A percentile compares a stretch with the other conserved stretches of the same genome.
Evolutionary conservation across 2,113 vertebrate species (phyloP).

Genomic region (Oreochromis spilurus): DNA sequence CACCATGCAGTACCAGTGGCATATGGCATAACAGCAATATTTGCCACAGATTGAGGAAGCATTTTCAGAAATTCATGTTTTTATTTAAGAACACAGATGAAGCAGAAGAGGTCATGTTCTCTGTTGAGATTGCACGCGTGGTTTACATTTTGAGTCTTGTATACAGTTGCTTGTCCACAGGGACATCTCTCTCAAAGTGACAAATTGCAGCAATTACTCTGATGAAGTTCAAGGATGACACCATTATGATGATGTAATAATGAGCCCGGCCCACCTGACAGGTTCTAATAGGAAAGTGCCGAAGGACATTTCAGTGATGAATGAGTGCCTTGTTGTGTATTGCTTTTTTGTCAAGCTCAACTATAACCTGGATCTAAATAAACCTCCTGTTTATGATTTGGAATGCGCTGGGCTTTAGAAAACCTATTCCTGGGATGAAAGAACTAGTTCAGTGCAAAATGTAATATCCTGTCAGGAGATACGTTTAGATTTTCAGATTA

Average conservation of each 20-base stretch:
- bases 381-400: neutral
- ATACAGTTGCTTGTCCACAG: constrained; percentile 2
- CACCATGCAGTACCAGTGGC: rapidly evolving
- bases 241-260: constrained; percentile 69
- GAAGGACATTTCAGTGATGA: constrained; percentile 60
- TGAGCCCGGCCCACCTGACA: constrained; percentile 57
- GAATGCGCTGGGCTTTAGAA: neutral
- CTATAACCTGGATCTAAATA: constrained; percentile 25
- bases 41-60: neutral
- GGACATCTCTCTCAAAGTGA: constrained; percentile 51
- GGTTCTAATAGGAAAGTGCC: constrained; percentile 63
- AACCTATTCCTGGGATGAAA: neutral
- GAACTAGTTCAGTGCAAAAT: neutral
- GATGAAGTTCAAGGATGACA: constrained; percentile 76
- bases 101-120: neutral
- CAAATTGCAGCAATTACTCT: constrained; percentile 71
- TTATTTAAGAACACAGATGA: neutral
- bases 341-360: constrained; percentile 34
- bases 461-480: constrained; percentile 46
- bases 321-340: constrained; percentile 37
- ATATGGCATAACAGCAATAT: neutral
- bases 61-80: rapidly evolving
- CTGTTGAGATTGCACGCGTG: neutral
- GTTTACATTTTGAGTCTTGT: neutral
- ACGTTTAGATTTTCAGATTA: constrained; percentile 12